These are phyloP conservation scores for Acrocephalus arundinaceus DNA, from an alignment of 2,113 vertebrate species.

Conservation along the genomic window DNA sequence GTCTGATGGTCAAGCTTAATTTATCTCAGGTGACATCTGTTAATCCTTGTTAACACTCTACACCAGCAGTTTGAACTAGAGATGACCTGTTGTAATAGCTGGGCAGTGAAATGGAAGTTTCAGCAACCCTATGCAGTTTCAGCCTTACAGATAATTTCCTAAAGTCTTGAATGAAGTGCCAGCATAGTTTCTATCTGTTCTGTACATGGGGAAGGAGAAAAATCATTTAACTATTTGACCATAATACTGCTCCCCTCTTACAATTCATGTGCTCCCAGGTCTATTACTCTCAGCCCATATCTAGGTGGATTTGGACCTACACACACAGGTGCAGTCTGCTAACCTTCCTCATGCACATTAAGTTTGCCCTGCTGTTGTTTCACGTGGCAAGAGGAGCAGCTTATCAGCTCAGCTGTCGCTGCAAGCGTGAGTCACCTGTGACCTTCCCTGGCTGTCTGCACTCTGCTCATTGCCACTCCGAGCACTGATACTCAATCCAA, in stretches of 20 bases:
- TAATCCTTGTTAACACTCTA: background rate
- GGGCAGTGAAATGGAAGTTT: background rate
- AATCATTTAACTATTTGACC: background rate
- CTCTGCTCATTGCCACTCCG: background rate
- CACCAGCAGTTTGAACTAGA: background rate
- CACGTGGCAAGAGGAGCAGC: background rate
- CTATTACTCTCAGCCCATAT: rapidly evolving
- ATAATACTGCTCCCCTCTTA: background rate
- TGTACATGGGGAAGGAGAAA: background rate
- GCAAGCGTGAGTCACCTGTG: constrained; percentile 38
- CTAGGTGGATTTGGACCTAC: background rate
- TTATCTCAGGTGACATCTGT: background rate
- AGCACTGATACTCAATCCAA: background rate
- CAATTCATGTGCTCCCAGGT: background rate
- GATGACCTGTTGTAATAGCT: background rate
- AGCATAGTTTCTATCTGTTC: background rate
- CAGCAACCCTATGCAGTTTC: background rate
- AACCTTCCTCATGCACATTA: background rate
- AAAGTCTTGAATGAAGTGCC: background rate
- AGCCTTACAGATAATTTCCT: background rate
- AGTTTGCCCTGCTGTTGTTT: background rate
- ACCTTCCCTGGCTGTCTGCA: constrained; percentile 25
- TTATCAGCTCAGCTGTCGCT: constrained; percentile 31
- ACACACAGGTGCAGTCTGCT: background rate
- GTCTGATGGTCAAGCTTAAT: background rate